Conservation (phyloP, 1,140 invertebrate species). For the Aporrectodea caliginosa region DNA sequence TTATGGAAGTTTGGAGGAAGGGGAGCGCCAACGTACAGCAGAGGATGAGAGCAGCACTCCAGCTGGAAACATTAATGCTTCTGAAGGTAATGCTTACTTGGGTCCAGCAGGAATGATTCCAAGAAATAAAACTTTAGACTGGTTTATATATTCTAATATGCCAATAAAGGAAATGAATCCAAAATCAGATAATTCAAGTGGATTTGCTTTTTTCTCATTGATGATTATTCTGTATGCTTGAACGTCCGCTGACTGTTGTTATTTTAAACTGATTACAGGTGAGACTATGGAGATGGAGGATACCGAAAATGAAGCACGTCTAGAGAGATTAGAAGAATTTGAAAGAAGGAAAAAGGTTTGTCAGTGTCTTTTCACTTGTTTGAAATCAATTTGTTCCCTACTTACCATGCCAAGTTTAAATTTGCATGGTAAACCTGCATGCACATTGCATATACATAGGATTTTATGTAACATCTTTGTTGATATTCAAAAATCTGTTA, state of each 20-base stretch:
- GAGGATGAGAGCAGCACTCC: conserved; percentile 34
- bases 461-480: background rate
- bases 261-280: conserved; percentile 41
- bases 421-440: background rate
- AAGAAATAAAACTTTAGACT: background rate
- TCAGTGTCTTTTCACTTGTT: background rate
- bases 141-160: background rate
- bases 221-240: background rate
- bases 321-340: conserved; percentile 86
- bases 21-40: conserved; percentile 61
- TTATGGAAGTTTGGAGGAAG: conserved; percentile 82
- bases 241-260: conserved; percentile 6
- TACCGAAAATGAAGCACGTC: conserved; percentile 79
- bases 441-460: background rate
- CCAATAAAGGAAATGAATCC: background rate
- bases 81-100: conserved; percentile 61
- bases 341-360: conserved; percentile 75
- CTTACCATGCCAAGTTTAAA: background rate
- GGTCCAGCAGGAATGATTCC: background rate
- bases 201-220: background rate
- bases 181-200: background rate
- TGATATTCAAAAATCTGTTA: background rate
- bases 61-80: conserved; percentile 66
- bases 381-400: background rate
- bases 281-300: conserved; percentile 85